phyloP scores from a whole-genome alignment of 2,888 invertebrate genomes.

The Lasioglossum lativentre region DNA sequence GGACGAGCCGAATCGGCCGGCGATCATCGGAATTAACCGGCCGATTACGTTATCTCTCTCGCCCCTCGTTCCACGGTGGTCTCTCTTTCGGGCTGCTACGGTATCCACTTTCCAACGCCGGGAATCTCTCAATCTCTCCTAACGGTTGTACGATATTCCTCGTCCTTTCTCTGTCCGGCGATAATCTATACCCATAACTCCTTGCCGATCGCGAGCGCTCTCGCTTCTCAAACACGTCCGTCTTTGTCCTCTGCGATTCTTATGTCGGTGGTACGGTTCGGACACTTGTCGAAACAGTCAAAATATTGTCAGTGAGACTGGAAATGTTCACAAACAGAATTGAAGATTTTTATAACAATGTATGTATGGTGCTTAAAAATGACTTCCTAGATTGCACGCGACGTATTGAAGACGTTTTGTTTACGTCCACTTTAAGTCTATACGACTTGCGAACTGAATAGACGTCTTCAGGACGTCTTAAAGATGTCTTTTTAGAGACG shows the following conservation, averaged over 20 bases:
- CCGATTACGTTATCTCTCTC: constrained; percentile 62
- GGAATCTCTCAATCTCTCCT: constrained; percentile 70
- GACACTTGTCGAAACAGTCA: not conserved
- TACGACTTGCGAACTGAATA: no score
- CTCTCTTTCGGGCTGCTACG: constrained; percentile 11
- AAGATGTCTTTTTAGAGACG: no score
- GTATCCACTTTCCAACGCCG: constrained; percentile 50
- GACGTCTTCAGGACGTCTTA: no score
- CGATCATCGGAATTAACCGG: constrained; percentile 67
- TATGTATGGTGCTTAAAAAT: no score
- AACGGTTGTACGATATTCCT: constrained; percentile 63
- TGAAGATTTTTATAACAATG: not conserved
- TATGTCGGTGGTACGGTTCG: not conserved
- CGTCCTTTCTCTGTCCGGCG: constrained; percentile 57
- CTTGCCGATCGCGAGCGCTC: constrained; percentile 42
- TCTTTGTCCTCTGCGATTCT: constrained; percentile 3
- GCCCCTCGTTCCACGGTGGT: not conserved
- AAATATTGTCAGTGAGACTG: not conserved
- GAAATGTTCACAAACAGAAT: not conserved
- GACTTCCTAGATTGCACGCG: no score
- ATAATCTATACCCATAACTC: constrained; percentile 70
- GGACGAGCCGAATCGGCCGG: constrained; percentile 27
- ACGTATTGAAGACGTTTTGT: no score
- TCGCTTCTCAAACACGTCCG: not conserved
- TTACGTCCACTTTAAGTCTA: no score